Conservation (phyloP, 2,113 vertebrate genomes). For the Spea bombifrons region DNA sequence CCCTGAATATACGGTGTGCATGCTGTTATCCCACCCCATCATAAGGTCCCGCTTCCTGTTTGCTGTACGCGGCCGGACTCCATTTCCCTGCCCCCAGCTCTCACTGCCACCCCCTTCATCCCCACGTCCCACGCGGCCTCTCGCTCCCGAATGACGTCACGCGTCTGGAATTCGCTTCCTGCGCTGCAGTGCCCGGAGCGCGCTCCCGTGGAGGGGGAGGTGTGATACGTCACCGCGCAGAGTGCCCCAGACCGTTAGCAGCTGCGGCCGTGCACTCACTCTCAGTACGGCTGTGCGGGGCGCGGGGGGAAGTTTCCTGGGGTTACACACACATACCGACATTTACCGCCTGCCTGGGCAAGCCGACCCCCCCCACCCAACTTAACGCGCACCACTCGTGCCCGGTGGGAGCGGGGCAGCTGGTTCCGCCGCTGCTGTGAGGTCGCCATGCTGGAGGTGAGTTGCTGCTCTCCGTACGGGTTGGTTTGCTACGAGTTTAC, state of each 20-base stretch:
- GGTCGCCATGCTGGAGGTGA: slow-evolving; percentile 2
- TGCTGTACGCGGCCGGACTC: neutral
- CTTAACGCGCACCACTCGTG: neutral
- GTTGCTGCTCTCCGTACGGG: neutral
- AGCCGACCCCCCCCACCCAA: neutral
- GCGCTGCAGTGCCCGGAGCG: neutral
- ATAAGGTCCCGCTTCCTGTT: too few species aligned
- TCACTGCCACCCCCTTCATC: neutral
- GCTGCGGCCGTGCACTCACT: neutral
- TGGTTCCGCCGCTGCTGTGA: neutral
- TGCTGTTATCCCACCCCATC: too few species aligned
- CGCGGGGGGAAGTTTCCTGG: neutral
- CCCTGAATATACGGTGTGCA: too few species aligned
- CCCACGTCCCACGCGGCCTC: slow-evolving; percentile 4
- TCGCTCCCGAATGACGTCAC: slow-evolving; percentile 4
- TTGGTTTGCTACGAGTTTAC: too few species aligned
- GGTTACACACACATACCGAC: neutral
- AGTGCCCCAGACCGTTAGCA: slow-evolving; percentile 12
- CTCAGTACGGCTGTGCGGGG: neutral
- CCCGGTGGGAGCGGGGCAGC: neutral
- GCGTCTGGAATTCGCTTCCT: slow-evolving; percentile 32
- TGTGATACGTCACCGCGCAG: slow-evolving; percentile 13
- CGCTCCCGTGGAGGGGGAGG: neutral
- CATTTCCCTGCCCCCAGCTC: neutral
- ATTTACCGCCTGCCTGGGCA: neutral